phyloP scores from a whole-genome alignment of 2,888 invertebrate species.

The Rugalucina vietnamica region DNA sequence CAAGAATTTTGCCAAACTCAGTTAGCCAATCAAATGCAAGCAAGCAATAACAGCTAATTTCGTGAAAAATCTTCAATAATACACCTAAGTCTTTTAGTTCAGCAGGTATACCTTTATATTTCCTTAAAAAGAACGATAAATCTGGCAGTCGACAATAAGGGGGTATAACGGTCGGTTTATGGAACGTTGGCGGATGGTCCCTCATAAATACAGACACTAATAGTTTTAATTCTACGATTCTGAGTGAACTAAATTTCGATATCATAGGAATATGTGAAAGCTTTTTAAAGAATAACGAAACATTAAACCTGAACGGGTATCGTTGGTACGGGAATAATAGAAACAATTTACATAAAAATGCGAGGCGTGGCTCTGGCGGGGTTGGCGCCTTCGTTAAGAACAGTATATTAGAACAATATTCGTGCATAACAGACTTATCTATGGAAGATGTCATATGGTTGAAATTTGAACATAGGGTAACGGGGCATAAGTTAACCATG shows the following conservation, averaged over 20 bases:
- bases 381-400: background rate
- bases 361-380: background rate
- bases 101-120: no score
- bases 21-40: no score
- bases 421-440: background rate
- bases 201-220: background rate
- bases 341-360: background rate
- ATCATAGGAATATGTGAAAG: conserved; percentile 1
- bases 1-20: no score
- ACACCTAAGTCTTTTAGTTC: no score
- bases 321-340: conserved; percentile 6
- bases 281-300: background rate
- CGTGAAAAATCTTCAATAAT: no score
- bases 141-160: background rate
- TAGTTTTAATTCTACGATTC: background rate
- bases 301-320: background rate
- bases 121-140: background rate
- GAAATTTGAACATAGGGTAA: background rate
- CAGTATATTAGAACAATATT: background rate
- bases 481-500: background rate
- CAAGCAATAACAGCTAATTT: no score
- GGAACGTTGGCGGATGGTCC: conserved; percentile 21
- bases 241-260: background rate
- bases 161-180: conserved; percentile 15
- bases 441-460: conserved; percentile 14